Evolutionary conservation across 2,888 invertebrate genomes (phyloP).

Genomic region (Catotricha subobsoleta): DNA sequence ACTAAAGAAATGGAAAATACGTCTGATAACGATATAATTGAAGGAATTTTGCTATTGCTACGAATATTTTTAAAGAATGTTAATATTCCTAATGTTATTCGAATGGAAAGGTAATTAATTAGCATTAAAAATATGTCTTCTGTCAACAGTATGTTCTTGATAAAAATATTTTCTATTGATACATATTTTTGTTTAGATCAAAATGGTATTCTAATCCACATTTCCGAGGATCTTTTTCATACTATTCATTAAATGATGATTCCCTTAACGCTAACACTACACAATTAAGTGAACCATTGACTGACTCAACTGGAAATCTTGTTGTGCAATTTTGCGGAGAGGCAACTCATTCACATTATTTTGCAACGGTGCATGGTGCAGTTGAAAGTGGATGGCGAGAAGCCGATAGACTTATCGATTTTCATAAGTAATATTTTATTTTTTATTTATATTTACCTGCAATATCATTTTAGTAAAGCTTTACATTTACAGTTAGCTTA

Average conservation of each 20-base stretch:
- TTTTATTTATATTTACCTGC: no score
- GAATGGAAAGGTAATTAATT: constrained; percentile 8
- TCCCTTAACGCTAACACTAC: constrained; percentile 34
- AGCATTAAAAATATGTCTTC: background rate
- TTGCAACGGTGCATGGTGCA: constrained; percentile 53
- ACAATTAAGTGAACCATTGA: constrained; percentile 37
- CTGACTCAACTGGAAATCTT: constrained; percentile 26
- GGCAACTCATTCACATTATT: constrained; percentile 43
- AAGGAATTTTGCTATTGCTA: constrained; percentile 23
- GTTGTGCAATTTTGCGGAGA: constrained; percentile 49
- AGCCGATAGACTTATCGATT: constrained; percentile 35
- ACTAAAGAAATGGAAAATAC: constrained; percentile 42
- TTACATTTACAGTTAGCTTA: no score
- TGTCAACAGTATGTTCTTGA: no score
- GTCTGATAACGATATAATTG: constrained; percentile 30
- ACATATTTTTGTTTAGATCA: constrained; percentile 29
- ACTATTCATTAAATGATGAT: constrained; percentile 38
- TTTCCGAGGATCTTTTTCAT: constrained; percentile 46
- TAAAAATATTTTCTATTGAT: background rate
- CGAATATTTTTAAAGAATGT: constrained; percentile 22
- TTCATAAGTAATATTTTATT: background rate
- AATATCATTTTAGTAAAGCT: no score
- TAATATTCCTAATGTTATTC: constrained; percentile 21
- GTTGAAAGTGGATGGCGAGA: constrained; percentile 55
- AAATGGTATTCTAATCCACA: constrained; percentile 44